Conservation (phyloP, 2,113 vertebrate genomes). For the Desmodus rotundus region DNA sequence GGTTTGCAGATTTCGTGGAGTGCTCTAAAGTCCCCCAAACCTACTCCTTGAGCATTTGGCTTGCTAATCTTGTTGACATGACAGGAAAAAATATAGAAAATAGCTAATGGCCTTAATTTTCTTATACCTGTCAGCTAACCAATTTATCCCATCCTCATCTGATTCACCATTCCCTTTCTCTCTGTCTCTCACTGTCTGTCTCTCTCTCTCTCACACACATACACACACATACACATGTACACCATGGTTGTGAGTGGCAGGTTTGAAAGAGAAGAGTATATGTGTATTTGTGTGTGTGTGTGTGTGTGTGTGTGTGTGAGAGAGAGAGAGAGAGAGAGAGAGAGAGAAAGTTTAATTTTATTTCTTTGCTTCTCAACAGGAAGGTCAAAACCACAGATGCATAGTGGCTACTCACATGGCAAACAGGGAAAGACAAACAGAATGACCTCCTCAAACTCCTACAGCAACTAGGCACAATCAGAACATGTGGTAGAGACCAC, state of each 20-base stretch:
- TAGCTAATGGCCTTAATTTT: slow-evolving; percentile 72
- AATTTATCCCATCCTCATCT: slow-evolving; percentile 60
- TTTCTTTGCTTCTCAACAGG: slow-evolving; percentile 33
- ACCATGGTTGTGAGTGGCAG: too few species aligned
- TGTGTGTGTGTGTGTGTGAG: background rate
- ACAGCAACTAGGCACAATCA: background rate
- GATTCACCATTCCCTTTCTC: background rate
- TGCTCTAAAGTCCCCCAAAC: background rate
- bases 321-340: background rate
- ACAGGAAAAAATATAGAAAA: slow-evolving; percentile 59
- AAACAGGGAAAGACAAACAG: background rate
- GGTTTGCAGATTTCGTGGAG: slow-evolving; percentile 59
- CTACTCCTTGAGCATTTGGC: slow-evolving; percentile 30
- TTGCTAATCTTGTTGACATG: slow-evolving; percentile 71
- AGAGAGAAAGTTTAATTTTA: slow-evolving; percentile 28
- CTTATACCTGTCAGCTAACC: slow-evolving; percentile 52
- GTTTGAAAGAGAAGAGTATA: too few species aligned
- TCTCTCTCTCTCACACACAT: background rate
- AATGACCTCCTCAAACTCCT: slow-evolving; percentile 21
- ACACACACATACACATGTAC: background rate
- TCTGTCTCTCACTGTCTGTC: background rate
- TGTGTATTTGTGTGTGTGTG: too few species aligned
- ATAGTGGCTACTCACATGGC: background rate
- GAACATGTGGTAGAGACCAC: background rate
- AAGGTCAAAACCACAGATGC: slow-evolving; percentile 14